Percentiles rank a stretch among this genome's conserved stretches.
phyloP scores from a whole-genome alignment of 2,113 vertebrate species.

The Tupaia chinensis region DNA sequence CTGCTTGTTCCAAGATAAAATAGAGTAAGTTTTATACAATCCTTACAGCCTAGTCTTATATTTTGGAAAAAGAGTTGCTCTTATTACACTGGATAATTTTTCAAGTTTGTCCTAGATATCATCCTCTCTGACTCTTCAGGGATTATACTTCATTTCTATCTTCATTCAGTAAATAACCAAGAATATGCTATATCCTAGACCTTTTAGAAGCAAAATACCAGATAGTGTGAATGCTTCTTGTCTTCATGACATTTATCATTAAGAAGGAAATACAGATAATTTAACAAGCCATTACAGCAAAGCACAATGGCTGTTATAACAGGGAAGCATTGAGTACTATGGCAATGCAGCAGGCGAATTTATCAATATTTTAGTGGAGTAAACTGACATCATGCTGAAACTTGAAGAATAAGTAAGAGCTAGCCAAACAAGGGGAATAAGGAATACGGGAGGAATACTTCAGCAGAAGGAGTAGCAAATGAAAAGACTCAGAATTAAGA shows the following conservation, averaged over 20 bases:
- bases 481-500: background rate
- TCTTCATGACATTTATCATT: background rate
- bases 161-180: background rate
- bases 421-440: too few species aligned
- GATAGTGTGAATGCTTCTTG: background rate
- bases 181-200: background rate
- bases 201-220: background rate
- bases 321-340: background rate
- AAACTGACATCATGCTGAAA: background rate
- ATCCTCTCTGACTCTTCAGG: background rate
- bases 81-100: background rate
- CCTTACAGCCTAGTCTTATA: background rate
- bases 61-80: background rate
- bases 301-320: background rate
- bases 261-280: background rate
- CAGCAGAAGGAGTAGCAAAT: background rate
- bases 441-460: background rate
- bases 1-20: background rate
- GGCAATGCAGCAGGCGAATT: background rate
- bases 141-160: background rate
- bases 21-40: background rate
- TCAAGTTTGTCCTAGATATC: background rate
- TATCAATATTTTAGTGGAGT: too few species aligned
- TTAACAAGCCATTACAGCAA: background rate
- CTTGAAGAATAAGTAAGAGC: background rate